Percentiles rank a stretch among this genome's conserved stretches.
These are phyloP conservation scores for Therioaphis trifolii DNA, from an alignment of 2,888 invertebrate species.

Conservation along the genomic window DNA sequence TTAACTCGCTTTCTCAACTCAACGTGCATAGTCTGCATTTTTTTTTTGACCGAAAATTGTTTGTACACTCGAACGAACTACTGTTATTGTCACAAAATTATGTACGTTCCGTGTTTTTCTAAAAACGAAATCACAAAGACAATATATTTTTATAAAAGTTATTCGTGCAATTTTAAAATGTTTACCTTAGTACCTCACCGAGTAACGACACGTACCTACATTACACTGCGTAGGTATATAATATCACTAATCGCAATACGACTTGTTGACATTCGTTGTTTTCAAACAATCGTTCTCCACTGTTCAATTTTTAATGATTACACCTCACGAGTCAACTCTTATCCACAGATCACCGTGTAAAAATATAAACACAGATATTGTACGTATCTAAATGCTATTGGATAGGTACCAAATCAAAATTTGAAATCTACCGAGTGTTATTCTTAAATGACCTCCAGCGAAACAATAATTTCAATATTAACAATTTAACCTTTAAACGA, in stretches of 20 bases:
- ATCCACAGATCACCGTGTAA: neutral
- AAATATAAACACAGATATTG: conserved; percentile 6
- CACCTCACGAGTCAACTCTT: neutral
- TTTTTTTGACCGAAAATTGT: no score
- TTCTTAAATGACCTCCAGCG: neutral
- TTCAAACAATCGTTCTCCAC: conserved; percentile 20
- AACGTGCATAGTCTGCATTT: no score
- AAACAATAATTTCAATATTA: no score
- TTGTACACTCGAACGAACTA: neutral
- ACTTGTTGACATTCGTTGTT: conserved; percentile 28
- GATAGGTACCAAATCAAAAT: neutral
- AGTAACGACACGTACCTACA: neutral
- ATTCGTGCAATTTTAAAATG: conserved; percentile 11
- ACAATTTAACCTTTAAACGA: neutral
- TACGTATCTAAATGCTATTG: neutral
- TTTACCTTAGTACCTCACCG: neutral
- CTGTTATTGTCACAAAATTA: neutral
- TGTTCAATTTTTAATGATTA: conserved; percentile 14
- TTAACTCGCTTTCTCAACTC: no score
- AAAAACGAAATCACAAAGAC: no score
- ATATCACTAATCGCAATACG: conserved; percentile 6
- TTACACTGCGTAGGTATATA: neutral
- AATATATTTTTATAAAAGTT: conserved; percentile 39
- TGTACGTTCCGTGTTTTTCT: neutral
- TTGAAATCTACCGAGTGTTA: neutral